Evolutionary conservation across 2,797 vertebrate species (phyloP), one percentile per base, ranked within the genome.

Genomic region (Trachurus trachurus): DNA sequence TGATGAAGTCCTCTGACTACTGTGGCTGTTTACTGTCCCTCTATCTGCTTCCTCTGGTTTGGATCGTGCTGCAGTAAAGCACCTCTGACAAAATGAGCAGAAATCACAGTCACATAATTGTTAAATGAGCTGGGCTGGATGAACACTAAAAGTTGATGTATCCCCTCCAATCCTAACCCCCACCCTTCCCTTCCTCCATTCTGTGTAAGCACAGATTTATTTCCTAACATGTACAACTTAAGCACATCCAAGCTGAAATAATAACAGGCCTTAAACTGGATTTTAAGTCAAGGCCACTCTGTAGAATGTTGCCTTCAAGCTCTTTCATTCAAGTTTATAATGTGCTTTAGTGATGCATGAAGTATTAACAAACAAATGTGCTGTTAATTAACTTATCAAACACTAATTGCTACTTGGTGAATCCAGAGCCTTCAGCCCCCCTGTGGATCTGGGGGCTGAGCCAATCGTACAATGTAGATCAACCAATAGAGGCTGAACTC

Each of bases 241-340:
- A 19, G 16, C 22, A 34, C 17, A 34, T 56, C 2, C 9, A 15
- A 19, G 40, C 17, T 31, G 19, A 15, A 61, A 34, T 64, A 92
- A 66, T 88, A 92, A 94, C 31, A 34, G 31, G 84, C 45, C 17
- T 47, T 47, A 9, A 47, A 49, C 34, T n/a, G 7, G 1, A 45
- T 58, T 19, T 34, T 16, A 16, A 34, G 9, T 37, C 26, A 21
- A 17, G 22, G 5, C 17, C 37, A n/a, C 19, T 57, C 11, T 0
- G 21, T 37, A 22, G n/a, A 9, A 11, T 50, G 7, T 16, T 44
- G 17, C 16, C 10, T 47, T 54, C 5, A 22, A 4, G 26, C 15
- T 3, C 15, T 0, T 2, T 59, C 21, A 26, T 26, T 26, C 21
- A 50, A 50, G 49, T 50, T 11, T 21, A 50, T 50, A 50, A 50